phyloP scores from a whole-genome alignment of 2,113 vertebrate species.

The Catharus fuscescens region DNA sequence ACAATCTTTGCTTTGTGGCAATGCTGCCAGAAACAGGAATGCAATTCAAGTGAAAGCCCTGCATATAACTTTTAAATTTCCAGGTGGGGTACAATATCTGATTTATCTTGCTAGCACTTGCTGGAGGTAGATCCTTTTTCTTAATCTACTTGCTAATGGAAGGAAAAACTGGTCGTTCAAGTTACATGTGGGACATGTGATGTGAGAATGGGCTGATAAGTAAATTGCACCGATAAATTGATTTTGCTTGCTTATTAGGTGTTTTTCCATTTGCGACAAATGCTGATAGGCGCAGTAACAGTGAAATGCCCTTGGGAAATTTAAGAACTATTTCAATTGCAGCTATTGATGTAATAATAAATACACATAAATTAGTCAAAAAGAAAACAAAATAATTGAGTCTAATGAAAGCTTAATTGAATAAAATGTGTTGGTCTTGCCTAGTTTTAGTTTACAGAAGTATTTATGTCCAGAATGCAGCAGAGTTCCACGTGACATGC shows the following conservation, averaged over 20 bases:
- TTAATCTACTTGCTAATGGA: not conserved
- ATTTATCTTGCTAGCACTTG: not conserved
- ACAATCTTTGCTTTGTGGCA: not conserved
- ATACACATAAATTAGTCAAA: not conserved
- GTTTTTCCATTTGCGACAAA: not conserved
- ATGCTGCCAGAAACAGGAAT: not conserved
- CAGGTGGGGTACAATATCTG: not conserved
- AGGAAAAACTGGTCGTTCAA: slow-evolving; percentile 32
- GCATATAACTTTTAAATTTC: not conserved
- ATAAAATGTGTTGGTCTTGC: not conserved
- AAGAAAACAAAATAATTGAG: slow-evolving; percentile 33
- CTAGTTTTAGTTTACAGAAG: not conserved
- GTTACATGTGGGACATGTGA: not conserved
- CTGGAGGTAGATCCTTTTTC: slow-evolving; percentile 19
- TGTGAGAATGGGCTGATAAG: slow-evolving; percentile 34
- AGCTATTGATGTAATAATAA: not conserved
- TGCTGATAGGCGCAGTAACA: not conserved
- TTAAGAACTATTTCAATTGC: not conserved
- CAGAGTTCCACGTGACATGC: not conserved
- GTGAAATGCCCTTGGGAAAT: not conserved
- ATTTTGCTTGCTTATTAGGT: slow-evolving; percentile 8
- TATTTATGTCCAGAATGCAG: not conserved
- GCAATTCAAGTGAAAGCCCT: not conserved
- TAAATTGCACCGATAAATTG: not conserved
- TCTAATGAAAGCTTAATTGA: slow-evolving; percentile 25